A percentile compares a stretch with the other conserved stretches of the same genome.
phyloP scores from a whole-genome alignment of 2,797 vertebrate genomes.

The Tachyglossus aculeatus region DNA sequence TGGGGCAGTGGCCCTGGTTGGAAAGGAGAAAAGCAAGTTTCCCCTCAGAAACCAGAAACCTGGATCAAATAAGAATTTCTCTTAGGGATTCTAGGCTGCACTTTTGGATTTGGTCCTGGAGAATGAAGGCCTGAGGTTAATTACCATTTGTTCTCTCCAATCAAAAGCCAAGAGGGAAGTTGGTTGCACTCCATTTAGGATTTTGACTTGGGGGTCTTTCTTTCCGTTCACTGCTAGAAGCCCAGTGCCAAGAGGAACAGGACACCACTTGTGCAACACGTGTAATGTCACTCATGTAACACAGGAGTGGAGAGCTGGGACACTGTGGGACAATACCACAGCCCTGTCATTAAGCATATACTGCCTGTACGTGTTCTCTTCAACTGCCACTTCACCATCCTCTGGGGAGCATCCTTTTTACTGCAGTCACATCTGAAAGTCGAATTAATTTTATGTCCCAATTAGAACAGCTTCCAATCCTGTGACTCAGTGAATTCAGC shows the following conservation, averaged over 20 bases:
- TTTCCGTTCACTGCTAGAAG: not conserved
- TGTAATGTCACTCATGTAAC: fast-evolving
- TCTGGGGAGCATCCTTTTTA: constrained; percentile 12
- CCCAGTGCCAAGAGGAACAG: not conserved
- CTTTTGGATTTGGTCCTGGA: constrained; percentile 51
- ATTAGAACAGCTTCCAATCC: constrained; percentile 22
- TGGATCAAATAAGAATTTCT: constrained; percentile 43
- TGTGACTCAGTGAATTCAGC: no score
- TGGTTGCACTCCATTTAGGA: not conserved
- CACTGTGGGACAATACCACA: not conserved
- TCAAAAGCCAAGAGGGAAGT: constrained; percentile 31
- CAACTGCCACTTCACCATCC: fast-evolving
- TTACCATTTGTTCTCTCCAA: constrained; percentile 40
- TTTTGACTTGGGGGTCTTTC: not conserved
- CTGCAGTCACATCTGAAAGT: constrained; percentile 22
- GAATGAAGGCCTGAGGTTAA: constrained; percentile 53
- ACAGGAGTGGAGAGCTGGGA: not conserved
- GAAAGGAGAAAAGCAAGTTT: constrained; percentile 32
- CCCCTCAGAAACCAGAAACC: constrained; percentile 21
- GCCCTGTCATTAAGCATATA: not conserved
- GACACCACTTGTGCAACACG: not conserved
- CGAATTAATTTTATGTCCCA: constrained; percentile 11
- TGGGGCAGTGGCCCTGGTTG: not conserved
- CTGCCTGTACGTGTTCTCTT: constrained; percentile 21
- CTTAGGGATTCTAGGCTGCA: constrained; percentile 27